Base-by-base conservation (phyloP, 2,113 vertebrate species). In the Stigmatopora argus region DNA sequence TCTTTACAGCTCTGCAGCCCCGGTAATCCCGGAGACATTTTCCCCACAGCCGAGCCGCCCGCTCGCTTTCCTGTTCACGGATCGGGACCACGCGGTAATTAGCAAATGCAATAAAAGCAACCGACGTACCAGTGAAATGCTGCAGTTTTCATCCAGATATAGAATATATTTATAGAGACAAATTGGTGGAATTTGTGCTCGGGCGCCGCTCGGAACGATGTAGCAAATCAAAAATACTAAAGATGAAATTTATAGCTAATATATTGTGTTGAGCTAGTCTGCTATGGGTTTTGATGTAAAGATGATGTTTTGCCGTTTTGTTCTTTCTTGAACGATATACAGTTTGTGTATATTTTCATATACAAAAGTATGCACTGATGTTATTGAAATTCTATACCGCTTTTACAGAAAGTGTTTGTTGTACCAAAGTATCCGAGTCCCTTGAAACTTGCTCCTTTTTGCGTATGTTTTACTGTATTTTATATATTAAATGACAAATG, bases 291-390 rank as follows among this genome's bases (percentile, higher is more conserved):
- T 91, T 90, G 88, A 90, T 91, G 92, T 93, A 87, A 88, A 87
- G 78, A 85, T 75, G 78, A 85, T 75, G 84, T 84, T 79, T 88
- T 86, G 80, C 78, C 89, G 85, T 88, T 86, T 82, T 90, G 88
- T 56, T 93, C 26, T 83, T 92, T 92, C 87, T 92, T 93, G 92
- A 92, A 94, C 94, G 93, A 94, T 93, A 93, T 93, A 92, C 92
- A 94, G 76, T 92, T 92, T 93, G 93, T 95, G 93, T 94, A 94
- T 95, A 95, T 95, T 95, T 96, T 96, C 94, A 92, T 96, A 94
- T 93, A 91, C 92, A 94, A 94, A 61, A 93, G 93, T 95, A 94
- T 94, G 94, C 94, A 96, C 94, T 96, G 93, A 95, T 94, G 94
- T 94, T 94, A 92, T 91, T 94, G 91, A 92, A 93, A 92, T 91